Conservation (phyloP, 2,113 vertebrate species). For the Cryptoleucopteryx plumbea region DNA sequence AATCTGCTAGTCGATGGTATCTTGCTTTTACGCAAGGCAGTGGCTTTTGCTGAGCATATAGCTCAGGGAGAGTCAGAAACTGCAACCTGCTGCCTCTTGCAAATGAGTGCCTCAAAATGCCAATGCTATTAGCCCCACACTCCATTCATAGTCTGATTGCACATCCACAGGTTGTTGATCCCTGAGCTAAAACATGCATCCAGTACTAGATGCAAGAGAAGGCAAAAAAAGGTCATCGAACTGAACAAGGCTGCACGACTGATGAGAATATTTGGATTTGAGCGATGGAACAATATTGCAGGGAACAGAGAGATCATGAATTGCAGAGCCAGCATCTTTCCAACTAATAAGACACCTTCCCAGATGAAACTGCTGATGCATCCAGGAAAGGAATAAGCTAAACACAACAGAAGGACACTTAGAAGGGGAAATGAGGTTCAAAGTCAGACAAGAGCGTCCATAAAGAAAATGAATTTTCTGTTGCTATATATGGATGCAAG, state of each 20-base stretch:
- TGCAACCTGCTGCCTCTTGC: neutral
- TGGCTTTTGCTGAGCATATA: accelerated
- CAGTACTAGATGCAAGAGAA: neutral
- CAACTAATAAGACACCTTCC: constrained; percentile 40
- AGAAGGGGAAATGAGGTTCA: constrained; percentile 23
- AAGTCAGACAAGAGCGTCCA: constrained; percentile 13
- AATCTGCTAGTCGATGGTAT: neutral
- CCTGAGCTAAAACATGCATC: accelerated
- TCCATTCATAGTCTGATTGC: accelerated
- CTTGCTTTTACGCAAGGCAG: neutral
- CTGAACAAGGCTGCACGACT: accelerated
- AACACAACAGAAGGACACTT: constrained; percentile 18
- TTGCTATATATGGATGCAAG: neutral
- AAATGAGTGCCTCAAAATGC: neutral
- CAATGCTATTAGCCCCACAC: accelerated
- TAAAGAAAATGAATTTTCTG: neutral
- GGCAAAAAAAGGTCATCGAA: neutral
- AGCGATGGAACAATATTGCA: neutral
- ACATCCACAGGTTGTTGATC: neutral
- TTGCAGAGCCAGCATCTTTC: constrained; percentile 43
- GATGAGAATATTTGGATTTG: neutral
- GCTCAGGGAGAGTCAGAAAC: neutral
- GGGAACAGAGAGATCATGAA: neutral
- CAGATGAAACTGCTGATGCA: constrained; percentile 51
- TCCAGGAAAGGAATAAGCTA: constrained; percentile 6